These are phyloP conservation scores for Caenorhabditis sp. DNA, from an alignment of 2,888 invertebrate species.

Conservation along the genomic window DNA sequence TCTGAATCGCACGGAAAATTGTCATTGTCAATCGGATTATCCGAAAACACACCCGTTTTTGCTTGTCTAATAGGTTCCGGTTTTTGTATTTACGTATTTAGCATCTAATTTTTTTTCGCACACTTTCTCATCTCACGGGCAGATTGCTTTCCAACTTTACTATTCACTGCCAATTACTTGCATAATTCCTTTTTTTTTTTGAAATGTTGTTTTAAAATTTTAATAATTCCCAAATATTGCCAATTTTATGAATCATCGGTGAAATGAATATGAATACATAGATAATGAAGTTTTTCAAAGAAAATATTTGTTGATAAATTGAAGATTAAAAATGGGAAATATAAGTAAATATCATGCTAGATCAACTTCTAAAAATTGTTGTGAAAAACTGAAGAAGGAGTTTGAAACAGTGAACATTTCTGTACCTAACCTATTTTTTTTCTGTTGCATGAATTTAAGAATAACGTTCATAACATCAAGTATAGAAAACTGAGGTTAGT, in stretches of 20 bases:
- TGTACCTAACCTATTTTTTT: too few species aligned
- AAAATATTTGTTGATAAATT: too few species aligned
- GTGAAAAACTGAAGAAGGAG: too few species aligned
- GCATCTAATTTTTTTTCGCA: neutral
- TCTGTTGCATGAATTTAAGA: too few species aligned
- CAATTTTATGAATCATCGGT: neutral
- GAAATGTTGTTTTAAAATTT: neutral
- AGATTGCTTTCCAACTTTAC: neutral
- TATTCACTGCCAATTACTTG: neutral
- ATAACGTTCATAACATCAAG: too few species aligned
- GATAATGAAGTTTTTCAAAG: neutral
- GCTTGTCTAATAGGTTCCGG: slow-evolving; percentile 29
- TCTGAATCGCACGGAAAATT: slow-evolving; percentile 52
- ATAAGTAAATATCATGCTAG: too few species aligned
- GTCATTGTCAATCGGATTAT: slow-evolving; percentile 49
- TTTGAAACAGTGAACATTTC: too few species aligned
- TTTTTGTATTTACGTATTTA: neutral
- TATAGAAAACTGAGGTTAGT: too few species aligned
- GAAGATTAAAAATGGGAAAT: too few species aligned
- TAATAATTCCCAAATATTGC: neutral
- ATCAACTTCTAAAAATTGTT: too few species aligned
- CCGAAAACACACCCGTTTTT: slow-evolving; percentile 45
- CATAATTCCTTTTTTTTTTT: neutral
- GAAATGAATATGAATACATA: too few species aligned
- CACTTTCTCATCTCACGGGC: neutral